Percentiles rank a stretch among this genome's conserved stretches.
These are phyloP conservation scores for Pelobates cultripes DNA, from an alignment of 2,797 vertebrate species.

Conservation along the genomic window DNA sequence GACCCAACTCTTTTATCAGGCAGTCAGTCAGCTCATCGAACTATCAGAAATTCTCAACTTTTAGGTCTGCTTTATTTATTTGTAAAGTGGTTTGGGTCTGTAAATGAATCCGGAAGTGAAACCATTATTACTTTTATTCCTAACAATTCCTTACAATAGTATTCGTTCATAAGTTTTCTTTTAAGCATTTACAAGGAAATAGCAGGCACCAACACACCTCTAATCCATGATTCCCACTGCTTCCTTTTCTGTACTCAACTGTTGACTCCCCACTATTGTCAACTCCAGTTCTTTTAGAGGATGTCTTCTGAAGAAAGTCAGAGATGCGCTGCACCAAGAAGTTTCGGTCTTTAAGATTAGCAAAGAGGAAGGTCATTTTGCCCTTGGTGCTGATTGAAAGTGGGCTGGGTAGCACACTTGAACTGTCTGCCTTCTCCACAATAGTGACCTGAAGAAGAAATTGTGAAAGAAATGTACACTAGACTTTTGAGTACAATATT, in stretches of 20 bases:
- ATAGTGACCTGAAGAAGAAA: conserved; percentile 83
- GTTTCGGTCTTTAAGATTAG: conserved; percentile 94
- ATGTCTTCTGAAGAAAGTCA: conserved; percentile 93
- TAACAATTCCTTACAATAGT: too few species aligned
- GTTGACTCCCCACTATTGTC: conserved; percentile 7
- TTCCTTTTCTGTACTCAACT: conserved; percentile 67
- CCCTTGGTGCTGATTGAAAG: conserved; percentile 97
- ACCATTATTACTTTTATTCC: too few species aligned
- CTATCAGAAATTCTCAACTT: too few species aligned
- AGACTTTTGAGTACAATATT: too few species aligned
- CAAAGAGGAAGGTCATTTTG: conserved; percentile 97
- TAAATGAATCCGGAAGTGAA: too few species aligned
- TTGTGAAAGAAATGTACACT: neutral
- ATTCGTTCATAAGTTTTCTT: too few species aligned
- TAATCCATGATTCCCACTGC: conserved; percentile 47
- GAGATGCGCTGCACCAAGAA: conserved; percentile 96
- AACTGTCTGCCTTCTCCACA: conserved; percentile 96
- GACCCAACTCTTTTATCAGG: too few species aligned
- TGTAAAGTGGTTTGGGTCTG: too few species aligned
- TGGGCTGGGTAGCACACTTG: conserved; percentile 91
- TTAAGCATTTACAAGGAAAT: conserved; percentile 5
- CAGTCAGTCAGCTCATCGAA: too few species aligned
- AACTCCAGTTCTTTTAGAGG: conserved; percentile 70
- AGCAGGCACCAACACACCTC: conserved; percentile 25
- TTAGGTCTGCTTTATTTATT: too few species aligned